Evolutionary conservation across 2,888 invertebrate species (phyloP).

Genomic region (Fragum sueziense): DNA sequence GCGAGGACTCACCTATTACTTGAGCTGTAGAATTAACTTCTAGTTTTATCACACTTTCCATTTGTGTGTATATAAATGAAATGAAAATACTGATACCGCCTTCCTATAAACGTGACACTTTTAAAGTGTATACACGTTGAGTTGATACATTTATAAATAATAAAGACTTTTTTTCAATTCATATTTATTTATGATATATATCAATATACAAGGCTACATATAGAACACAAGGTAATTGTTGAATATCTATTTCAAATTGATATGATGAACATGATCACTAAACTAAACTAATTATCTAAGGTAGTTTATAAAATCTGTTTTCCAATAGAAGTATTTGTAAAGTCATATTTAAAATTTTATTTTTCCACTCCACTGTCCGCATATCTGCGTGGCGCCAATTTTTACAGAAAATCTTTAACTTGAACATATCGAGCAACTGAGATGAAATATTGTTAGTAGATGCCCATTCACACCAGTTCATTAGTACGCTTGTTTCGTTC

Average conservation of each 20-base stretch:
- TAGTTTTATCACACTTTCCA: constrained; percentile 42
- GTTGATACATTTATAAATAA: neutral
- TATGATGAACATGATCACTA: neutral
- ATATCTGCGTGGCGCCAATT: constrained; percentile 46
- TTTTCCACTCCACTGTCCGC: constrained; percentile 39
- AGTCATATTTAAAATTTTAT: constrained; percentile 32
- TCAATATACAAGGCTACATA: neutral
- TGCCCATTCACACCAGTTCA: constrained; percentile 28
- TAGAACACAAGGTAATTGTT: neutral
- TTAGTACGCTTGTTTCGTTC: constrained; percentile 28
- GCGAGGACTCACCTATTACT: constrained; percentile 40
- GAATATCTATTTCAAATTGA: neutral
- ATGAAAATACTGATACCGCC: neutral
- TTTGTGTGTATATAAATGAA: constrained; percentile 13
- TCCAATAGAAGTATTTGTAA: constrained; percentile 29
- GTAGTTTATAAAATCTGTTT: constrained; percentile 7
- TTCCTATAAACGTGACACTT: constrained; percentile 1
- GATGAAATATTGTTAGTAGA: constrained; percentile 14
- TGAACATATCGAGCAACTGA: constrained; percentile 25
- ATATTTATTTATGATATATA: neutral
- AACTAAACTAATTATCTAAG: neutral
- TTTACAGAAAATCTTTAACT: constrained; percentile 34
- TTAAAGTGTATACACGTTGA: neutral
- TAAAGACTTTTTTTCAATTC: neutral
- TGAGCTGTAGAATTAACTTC: constrained; percentile 42